These are phyloP conservation scores for Cheilosia soror DNA, from an alignment of 2,888 invertebrate species.

Conservation along the genomic window DNA sequence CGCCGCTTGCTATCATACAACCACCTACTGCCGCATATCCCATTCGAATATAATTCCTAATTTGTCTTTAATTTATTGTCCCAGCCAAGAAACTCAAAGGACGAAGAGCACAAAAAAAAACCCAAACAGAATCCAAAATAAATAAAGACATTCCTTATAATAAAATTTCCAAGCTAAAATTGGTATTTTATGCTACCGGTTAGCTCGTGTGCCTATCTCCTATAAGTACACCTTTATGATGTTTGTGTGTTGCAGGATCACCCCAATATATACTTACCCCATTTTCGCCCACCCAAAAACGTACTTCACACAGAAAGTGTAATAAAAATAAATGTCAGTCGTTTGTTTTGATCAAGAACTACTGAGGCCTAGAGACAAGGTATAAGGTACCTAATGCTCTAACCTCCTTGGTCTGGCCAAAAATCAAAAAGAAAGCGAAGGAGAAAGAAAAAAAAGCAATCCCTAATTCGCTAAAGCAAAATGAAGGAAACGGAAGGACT, in stretches of 20 bases:
- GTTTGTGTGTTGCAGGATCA: slow-evolving; percentile 34
- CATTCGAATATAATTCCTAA: slow-evolving; percentile 83
- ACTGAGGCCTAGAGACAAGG: slow-evolving; percentile 71
- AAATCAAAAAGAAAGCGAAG: slow-evolving; percentile 14
- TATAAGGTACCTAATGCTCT: background rate
- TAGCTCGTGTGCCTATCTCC: slow-evolving; percentile 52
- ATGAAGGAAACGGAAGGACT: slow-evolving; percentile 26
- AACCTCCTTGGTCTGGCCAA: slow-evolving; percentile 27
- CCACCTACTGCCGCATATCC: slow-evolving; percentile 42
- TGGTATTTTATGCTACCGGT: slow-evolving; percentile 71
- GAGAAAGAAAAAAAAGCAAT: slow-evolving; percentile 34
- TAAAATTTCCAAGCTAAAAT: slow-evolving; percentile 81
- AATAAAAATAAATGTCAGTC: slow-evolving; percentile 84
- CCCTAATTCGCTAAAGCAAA: slow-evolving; percentile 65
- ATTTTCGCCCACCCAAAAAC: slow-evolving; percentile 28
- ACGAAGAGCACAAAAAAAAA: slow-evolving; percentile 46
- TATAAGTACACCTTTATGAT: slow-evolving; percentile 67
- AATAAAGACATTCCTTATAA: slow-evolving; percentile 84
- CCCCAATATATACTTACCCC: background rate
- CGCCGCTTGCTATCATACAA: background rate
- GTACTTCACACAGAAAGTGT: slow-evolving; percentile 78
- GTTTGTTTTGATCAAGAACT: slow-evolving; percentile 83
- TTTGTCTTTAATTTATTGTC: slow-evolving; percentile 82
- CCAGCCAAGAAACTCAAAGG: slow-evolving; percentile 66
- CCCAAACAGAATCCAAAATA: slow-evolving; percentile 76